Evolutionary conservation across 2,797 vertebrate genomes (phyloP), one percentile per base, ranked within the genome.

Genomic region (Chromobotia macracanthus): DNA sequence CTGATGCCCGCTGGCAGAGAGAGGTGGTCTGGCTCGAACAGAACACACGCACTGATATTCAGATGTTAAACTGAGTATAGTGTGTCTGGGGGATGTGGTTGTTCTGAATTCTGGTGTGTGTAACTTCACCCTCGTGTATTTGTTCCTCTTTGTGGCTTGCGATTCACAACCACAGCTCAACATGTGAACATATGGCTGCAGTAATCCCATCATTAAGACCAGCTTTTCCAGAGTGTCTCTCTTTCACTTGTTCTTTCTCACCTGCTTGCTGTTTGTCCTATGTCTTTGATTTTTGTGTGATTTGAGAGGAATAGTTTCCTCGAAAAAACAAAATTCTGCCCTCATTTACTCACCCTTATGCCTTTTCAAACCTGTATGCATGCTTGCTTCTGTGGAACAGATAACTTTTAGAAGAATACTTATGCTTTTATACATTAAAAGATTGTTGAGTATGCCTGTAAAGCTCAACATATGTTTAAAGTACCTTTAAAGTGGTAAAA

Each of bases 151-250:
- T 56, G 11, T 60, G 63, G 7, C 23, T 15, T 77, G 63, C 35
- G n/a, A 76, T n/a, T n/a, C n/a, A n/a, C n/a, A n/a, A 4, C 15
- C 13, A 64, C 11, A 48, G 58, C 58, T 60, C 56, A 61, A 70
- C 11, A 63, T 68, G 72, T 58, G 68, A 76, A 66, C 75, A 82
- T 77, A 82, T 82, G 80, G 80, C 51, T 2, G 13, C n/a, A 66
- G 74, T 82, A 82, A 82, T 82, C 80, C 68, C 44, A 67, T 69
- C 2, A 8, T 77, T 77, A 72, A 82, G 50, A 77, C 15, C 38
- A 35, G 68, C 60, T 48, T 65, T 66, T 71, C 44, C 51, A 55
- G 18, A 56, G 50, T 38, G n/a, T n/a, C 25, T 35, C 38, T 1
- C 58, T 23, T 23, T 41, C 23, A 15, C 65, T 60, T 38, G 11